Evolutionary conservation across 23 tunicate genomes (phyloP).

Genomic region (Oikopleura vanhoeffeni): DNA sequence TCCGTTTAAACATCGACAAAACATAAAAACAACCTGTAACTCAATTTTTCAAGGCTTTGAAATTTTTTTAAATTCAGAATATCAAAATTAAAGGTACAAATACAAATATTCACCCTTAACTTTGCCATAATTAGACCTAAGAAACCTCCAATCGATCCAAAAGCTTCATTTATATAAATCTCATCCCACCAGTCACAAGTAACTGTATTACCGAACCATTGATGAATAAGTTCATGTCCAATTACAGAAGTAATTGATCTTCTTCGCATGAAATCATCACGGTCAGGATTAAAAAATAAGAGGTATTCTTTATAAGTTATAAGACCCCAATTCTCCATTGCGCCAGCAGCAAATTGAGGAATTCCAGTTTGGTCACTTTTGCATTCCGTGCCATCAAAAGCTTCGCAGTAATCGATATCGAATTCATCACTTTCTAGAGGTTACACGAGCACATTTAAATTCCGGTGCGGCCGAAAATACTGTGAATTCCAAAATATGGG

Average conservation of each 20-base stretch:
- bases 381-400: neutral
- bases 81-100: no score
- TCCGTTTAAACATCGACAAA: no score
- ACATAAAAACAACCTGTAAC: no score
- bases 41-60: no score
- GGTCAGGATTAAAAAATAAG: neutral
- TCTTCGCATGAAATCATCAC: neutral
- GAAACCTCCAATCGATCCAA: neutral
- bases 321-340: slow-evolving; percentile 99
- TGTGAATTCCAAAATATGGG: no score
- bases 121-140: neutral
- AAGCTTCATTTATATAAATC: slow-evolving; percentile 10
- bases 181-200: slow-evolving; percentile 13
- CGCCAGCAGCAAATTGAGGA: slow-evolving; percentile 80
- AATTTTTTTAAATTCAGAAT: no score
- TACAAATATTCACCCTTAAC: no score
- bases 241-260: neutral
- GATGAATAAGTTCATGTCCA: slow-evolving; percentile 11
- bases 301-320: slow-evolving; percentile 42
- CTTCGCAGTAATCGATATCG: neutral
- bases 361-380: slow-evolving; percentile 46
- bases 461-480: no score
- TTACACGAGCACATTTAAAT: no score
- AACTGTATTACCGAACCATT: slow-evolving; percentile 1
- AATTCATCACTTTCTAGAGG: neutral